phyloP scores from a whole-genome alignment of 2,797 vertebrate genomes.

The Carapus acus region DNA sequence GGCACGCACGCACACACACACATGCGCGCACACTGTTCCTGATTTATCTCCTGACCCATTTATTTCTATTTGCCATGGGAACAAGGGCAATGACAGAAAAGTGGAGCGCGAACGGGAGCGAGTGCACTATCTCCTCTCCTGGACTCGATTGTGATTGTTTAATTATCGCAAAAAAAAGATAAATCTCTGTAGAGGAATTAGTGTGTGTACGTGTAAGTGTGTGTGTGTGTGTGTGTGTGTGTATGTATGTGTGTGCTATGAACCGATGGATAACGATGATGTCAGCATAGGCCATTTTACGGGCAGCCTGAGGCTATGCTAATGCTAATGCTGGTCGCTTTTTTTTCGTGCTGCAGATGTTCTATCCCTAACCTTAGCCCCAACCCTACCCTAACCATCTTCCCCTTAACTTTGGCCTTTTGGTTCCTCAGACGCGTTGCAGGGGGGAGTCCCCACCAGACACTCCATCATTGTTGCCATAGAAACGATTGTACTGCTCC shows the following conservation, averaged over 20 bases:
- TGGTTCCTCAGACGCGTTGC: too few relatives aligned
- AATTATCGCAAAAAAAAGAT: slow-evolving; percentile 56
- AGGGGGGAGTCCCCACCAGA: too few relatives aligned
- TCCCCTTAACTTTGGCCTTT: too few relatives aligned
- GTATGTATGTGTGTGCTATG: slow-evolving; percentile 66
- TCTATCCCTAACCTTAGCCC: slow-evolving; percentile 26
- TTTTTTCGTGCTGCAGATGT: slow-evolving; percentile 27
- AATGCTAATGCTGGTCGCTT: slow-evolving; percentile 22
- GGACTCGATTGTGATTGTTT: slow-evolving; percentile 47
- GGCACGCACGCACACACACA: slow-evolving; percentile 9
- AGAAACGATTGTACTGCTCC: slow-evolving; percentile 51
- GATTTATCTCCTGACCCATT: slow-evolving; percentile 34
- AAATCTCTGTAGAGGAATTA: slow-evolving; percentile 58
- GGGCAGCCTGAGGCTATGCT: slow-evolving; percentile 37
- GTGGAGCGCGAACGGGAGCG: slow-evolving; percentile 50
- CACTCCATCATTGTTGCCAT: slow-evolving; percentile 32
- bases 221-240: slow-evolving; percentile 64
- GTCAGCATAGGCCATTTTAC: slow-evolving; percentile 39
- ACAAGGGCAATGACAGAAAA: slow-evolving; percentile 43
- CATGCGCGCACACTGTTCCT: slow-evolving; percentile 22
- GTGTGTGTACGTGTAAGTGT: too few relatives aligned
- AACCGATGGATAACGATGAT: slow-evolving; percentile 55
- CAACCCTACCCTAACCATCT: too few relatives aligned
- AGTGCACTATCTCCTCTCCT: slow-evolving; percentile 38
- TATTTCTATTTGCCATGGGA: slow-evolving; percentile 52